A percentile compares a stretch with the other conserved stretches of the same genome.
Conservation (phyloP, 2,888 invertebrate species). For the Oscheius sp. region DNA sequence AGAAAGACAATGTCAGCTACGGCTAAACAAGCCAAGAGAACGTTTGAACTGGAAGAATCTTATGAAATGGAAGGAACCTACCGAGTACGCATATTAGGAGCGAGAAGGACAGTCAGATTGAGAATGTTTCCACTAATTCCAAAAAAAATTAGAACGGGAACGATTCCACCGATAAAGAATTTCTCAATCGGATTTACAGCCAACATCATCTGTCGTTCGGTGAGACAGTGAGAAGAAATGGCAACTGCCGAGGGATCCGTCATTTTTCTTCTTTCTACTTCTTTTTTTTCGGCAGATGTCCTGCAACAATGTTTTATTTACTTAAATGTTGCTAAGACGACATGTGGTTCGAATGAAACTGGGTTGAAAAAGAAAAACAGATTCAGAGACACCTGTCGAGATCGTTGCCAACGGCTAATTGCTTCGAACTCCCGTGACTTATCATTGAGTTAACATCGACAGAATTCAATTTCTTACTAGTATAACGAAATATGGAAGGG, state of each 20-base stretch:
- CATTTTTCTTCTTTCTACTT: background rate
- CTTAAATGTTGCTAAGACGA: slow-evolving; percentile 1
- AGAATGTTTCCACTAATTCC: slow-evolving; percentile 64
- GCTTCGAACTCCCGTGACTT: slow-evolving; percentile 2
- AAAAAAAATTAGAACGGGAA: slow-evolving; percentile 60
- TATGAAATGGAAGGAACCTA: slow-evolving; percentile 4
- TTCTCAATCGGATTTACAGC: slow-evolving; percentile 51
- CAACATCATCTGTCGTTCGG: slow-evolving; percentile 53
- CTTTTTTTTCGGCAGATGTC: background rate
- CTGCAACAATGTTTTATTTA: slow-evolving; percentile 12
- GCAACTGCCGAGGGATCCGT: background rate
- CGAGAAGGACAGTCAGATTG: slow-evolving; percentile 62
- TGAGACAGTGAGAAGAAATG: slow-evolving; percentile 45
- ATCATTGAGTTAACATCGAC: background rate
- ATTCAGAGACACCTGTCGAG: slow-evolving; percentile 3
- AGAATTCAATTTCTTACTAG: no score
- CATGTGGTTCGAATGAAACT: slow-evolving; percentile 13
- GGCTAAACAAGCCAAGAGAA: slow-evolving; percentile 63
- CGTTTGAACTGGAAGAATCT: slow-evolving; percentile 56
- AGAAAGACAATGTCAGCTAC: slow-evolving; percentile 67
- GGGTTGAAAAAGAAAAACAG: background rate
- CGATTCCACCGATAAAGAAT: slow-evolving; percentile 55
- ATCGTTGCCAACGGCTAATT: background rate
- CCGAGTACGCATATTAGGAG: slow-evolving; percentile 61
- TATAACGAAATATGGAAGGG: background rate